Evolutionary conservation across 2,888 invertebrate genomes (phyloP).

Genomic region (Lymantria dispar): DNA sequence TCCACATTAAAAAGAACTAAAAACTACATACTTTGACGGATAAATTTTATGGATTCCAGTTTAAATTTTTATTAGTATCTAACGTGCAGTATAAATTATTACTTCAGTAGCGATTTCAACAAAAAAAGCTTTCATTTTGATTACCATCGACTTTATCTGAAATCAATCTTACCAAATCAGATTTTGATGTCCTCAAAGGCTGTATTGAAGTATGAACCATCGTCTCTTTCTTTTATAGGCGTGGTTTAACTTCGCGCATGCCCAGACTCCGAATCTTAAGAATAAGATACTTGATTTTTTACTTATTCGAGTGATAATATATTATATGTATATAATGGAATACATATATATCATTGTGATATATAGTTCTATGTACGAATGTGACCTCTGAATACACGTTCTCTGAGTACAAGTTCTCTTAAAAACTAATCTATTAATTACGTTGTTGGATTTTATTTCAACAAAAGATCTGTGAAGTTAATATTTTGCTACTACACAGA

Average conservation of each 20-base stretch:
- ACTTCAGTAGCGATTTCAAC: not conserved
- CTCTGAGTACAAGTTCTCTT: slow-evolving; percentile 1
- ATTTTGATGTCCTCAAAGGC: slow-evolving; percentile 36
- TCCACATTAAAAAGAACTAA: too few species aligned
- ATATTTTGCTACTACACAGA: too few species aligned
- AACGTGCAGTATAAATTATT: not conserved
- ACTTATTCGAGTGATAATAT: slow-evolving; percentile 53
- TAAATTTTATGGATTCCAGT: too few species aligned
- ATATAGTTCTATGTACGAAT: slow-evolving; percentile 6
- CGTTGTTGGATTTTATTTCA: too few species aligned
- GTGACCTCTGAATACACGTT: slow-evolving; percentile 9
- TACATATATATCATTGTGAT: slow-evolving; percentile 41
- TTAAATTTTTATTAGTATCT: not conserved
- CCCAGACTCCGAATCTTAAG: slow-evolving; percentile 63
- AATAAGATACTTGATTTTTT: slow-evolving; percentile 69
- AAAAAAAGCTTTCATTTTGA: slow-evolving; percentile 49
- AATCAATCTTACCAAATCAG: slow-evolving; percentile 65
- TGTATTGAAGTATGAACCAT: slow-evolving; percentile 48
- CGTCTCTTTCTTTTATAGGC: slow-evolving; percentile 67
- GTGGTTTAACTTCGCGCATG: slow-evolving; percentile 68
- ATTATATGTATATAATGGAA: slow-evolving; percentile 48
- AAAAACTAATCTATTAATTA: too few species aligned
- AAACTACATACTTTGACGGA: too few species aligned
- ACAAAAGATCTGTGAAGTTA: too few species aligned
- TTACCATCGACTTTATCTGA: slow-evolving; percentile 57